Evolutionary conservation across 2,888 invertebrate genomes (phyloP).

Genomic region (Eurytoma adleriae): DNA sequence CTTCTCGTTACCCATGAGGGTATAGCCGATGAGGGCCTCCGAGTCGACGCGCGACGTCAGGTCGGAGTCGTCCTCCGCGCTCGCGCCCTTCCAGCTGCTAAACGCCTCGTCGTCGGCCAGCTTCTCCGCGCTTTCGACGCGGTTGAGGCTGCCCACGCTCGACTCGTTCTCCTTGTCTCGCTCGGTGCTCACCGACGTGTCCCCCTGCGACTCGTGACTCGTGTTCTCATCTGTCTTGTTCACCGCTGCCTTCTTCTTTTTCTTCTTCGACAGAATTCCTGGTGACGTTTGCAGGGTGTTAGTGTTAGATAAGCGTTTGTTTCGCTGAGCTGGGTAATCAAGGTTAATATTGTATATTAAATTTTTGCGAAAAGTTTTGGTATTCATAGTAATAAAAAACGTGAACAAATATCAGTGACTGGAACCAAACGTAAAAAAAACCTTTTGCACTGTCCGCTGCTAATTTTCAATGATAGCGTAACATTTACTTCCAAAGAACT

Average conservation of each 20-base stretch:
- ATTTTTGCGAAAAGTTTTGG: too few relatives aligned
- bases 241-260: constrained; percentile 54
- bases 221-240: constrained; percentile 27
- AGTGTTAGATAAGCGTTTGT: constrained; percentile 24
- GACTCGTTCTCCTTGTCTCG: constrained; percentile 17
- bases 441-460: too few relatives aligned
- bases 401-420: too few relatives aligned
- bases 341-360: not conserved
- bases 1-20: constrained; percentile 45
- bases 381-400: too few relatives aligned
- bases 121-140: constrained; percentile 25
- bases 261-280: constrained; percentile 65
- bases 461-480: too few relatives aligned
- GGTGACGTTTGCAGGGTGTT: constrained; percentile 27
- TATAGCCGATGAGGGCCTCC: constrained; percentile 52
- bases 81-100: not conserved
- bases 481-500: too few relatives aligned
- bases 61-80: constrained; percentile 31
- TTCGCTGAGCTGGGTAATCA: constrained; percentile 1
- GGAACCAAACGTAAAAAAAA: too few relatives aligned
- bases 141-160: not conserved
- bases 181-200: constrained; percentile 22
- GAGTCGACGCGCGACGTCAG: constrained; percentile 36
- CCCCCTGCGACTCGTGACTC: constrained; percentile 14
- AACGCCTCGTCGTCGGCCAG: constrained; percentile 50